Base-by-base conservation (phyloP, 2,888 invertebrate genomes). In the Loripinus fragilis region DNA sequence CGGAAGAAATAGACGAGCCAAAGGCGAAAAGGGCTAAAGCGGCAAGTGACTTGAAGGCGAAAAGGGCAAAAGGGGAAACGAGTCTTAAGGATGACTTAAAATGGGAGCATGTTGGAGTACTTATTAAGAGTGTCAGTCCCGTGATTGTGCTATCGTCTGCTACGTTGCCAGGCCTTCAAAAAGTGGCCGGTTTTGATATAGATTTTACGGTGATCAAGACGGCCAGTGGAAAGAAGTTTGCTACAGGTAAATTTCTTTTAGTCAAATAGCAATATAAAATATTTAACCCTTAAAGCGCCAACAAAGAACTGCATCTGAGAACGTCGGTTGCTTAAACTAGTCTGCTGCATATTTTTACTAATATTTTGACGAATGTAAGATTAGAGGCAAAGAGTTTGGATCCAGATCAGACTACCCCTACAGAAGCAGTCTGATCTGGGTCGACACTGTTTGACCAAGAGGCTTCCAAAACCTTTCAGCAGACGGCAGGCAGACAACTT, bases 1-100 rank as follows among this genome's bases (percentile, higher is more conserved):
- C n/a, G 3, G 48, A 48, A 17, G 25, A 23, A 15, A 7, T 5
- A 7, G 25, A 5, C 2, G 45, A 2, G 17, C 45, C 52, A 25
- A 52, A 52, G 52, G 25, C 25, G 25, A 68, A 74, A 71, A 96
- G 96, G 88, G 96, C 96, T 94, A 96, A 96, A 93, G 96, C 92
- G 0, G 83, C 85, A 28, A 83, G 88, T 0, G 89, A 80, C 35
- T 45, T 78, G 10, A 86, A 87, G 45, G 91, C 90, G 1, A 92
- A 92, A 74, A 86, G 87, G 45, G 90, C 90, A 0, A 86, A 85
- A 41, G 91, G 90, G 23, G 92, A 90, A 76, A 90, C 92, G 0
- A 89, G 91, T 50, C 79, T 91, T 1, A 66, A 81, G 17, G 79
- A 87, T 67, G 86, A 85, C 15, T 72, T 91, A 48, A 86, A 80